Percentiles rank a stretch among this genome's conserved stretches.
phyloP scores from a whole-genome alignment of 2,113 vertebrate species.

The Chitala chitala region DNA sequence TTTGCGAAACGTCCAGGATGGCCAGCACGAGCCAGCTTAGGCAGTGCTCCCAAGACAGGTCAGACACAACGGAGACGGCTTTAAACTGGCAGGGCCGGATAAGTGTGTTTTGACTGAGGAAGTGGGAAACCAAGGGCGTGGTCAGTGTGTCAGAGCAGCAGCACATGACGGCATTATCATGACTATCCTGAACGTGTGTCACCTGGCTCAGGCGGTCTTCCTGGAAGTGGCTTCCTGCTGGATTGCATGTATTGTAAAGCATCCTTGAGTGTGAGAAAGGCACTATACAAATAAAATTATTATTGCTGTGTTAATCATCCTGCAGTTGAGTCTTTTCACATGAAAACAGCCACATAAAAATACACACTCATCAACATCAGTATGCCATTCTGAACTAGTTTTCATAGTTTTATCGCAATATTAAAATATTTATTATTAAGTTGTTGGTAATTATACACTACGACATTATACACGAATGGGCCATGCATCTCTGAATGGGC shows the following conservation, averaged over 20 bases:
- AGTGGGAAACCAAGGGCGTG: not conserved
- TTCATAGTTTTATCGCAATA: not conserved
- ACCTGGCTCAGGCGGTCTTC: not conserved
- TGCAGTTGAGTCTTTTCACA: too few species aligned
- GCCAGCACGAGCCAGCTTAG: conserved; percentile 22
- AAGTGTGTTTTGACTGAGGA: conserved; percentile 1
- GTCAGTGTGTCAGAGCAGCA: not conserved
- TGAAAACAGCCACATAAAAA: too few species aligned
- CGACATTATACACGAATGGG: too few species aligned
- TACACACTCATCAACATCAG: too few species aligned
- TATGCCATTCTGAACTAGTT: too few species aligned
- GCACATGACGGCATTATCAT: not conserved
- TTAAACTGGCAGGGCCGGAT: conserved; percentile 27
- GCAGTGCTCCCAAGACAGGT: conserved; percentile 32
- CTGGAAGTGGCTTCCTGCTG: too few species aligned
- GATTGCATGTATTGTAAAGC: too few species aligned
- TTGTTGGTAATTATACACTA: too few species aligned
- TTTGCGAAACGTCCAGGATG: not conserved
- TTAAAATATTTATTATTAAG: not conserved
- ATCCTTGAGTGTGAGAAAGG: too few species aligned
- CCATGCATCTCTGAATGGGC: too few species aligned
- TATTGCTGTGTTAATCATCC: too few species aligned
- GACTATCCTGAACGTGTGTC: not conserved
- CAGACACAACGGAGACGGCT: conserved; percentile 25
- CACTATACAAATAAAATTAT: too few species aligned